Percentiles rank a stretch among this genome's conserved stretches.
phyloP scores from a whole-genome alignment of 2,113 vertebrate species.

The Acrocephalus arundinaceus region DNA sequence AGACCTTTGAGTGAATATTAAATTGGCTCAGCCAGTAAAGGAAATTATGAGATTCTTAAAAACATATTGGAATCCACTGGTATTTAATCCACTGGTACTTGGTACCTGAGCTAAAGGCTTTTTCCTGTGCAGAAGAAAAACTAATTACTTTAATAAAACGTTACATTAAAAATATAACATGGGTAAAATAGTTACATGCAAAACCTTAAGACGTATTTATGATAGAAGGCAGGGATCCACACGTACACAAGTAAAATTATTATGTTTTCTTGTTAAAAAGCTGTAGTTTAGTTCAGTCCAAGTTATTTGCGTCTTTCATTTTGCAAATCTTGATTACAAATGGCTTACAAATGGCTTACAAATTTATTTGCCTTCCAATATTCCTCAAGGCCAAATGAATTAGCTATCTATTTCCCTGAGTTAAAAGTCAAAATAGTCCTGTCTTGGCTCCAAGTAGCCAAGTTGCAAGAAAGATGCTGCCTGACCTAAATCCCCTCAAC shows the following conservation, averaged over 20 bases:
- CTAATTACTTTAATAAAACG: not conserved
- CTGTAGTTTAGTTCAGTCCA: not conserved
- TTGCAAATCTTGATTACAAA: not conserved
- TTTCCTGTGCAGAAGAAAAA: not conserved
- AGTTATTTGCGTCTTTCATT: not conserved
- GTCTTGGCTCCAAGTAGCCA: not conserved
- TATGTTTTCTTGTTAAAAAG: not conserved
- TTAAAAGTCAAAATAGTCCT: not conserved
- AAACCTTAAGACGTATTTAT: not conserved
- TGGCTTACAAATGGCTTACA: not conserved
- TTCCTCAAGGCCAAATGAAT: not conserved
- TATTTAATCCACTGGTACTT: not conserved
- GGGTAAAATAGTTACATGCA: not conserved
- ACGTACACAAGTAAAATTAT: not conserved
- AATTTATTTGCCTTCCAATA: not conserved
- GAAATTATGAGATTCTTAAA: not conserved
- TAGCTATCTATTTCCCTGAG: not conserved
- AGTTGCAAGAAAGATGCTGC: not conserved
- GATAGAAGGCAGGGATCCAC: not conserved
- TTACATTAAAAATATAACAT: not conserved
- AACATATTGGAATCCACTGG: not conserved
- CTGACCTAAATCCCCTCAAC: not conserved
- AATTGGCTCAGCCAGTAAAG: not conserved
- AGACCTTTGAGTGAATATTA: not conserved
- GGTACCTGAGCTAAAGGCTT: not conserved